phyloP scores from a whole-genome alignment of 2,888 invertebrate genomes.

The Kuschelorhynchus macadamiae region DNA sequence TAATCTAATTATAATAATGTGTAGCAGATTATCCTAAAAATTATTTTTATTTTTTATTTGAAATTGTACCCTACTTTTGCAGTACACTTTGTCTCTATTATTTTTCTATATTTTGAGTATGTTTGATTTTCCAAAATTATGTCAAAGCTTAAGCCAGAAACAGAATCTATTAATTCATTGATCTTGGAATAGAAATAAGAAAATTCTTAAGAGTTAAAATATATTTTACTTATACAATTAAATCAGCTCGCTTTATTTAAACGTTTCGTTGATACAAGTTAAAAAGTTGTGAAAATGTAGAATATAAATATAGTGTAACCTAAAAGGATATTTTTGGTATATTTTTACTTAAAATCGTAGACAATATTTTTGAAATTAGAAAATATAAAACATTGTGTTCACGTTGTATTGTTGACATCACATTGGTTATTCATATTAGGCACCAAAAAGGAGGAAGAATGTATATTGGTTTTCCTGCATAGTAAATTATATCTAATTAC shows the following conservation, averaged over 20 bases:
- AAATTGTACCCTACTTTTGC: too few species aligned
- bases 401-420: constrained; percentile 36
- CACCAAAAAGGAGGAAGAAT: constrained; percentile 13
- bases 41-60: too few species aligned
- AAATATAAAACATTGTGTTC: constrained; percentile 29
- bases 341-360: constrained; percentile 40
- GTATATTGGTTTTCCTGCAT: neutral
- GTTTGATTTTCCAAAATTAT: too few species aligned
- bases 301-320: constrained; percentile 30
- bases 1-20: too few species aligned
- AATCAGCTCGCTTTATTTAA: neutral
- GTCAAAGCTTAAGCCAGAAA: too few species aligned
- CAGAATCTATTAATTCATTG: too few species aligned
- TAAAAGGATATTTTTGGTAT: constrained; percentile 48
- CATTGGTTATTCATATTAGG: constrained; percentile 5
- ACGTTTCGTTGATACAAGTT: neutral
- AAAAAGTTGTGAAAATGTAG: constrained; percentile 25
- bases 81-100: too few species aligned
- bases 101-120: too few species aligned
- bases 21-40: too few species aligned
- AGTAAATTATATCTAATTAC: neutral
- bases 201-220: too few species aligned
- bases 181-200: too few species aligned
- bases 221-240: too few species aligned
- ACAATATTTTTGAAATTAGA: constrained; percentile 32